phyloP scores from a whole-genome alignment of 2,888 invertebrate genomes.

The Stenolophus ochropezus region DNA sequence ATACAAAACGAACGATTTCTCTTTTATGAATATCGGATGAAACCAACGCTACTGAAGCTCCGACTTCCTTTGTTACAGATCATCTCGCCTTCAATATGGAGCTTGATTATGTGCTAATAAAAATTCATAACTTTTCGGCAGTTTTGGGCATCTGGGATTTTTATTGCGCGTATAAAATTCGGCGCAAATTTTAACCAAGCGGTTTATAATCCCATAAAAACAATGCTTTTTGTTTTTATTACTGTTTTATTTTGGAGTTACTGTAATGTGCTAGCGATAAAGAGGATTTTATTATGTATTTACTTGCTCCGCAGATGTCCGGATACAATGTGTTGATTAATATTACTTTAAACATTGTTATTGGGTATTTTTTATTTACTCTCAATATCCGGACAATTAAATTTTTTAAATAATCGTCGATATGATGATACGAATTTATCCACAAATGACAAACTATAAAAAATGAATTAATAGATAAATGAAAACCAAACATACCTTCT shows the following conservation, averaged over 20 bases:
- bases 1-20: not conserved
- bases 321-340: not conserved
- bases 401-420: too few relatives aligned
- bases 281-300: slow-evolving; percentile 45
- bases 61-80: not conserved
- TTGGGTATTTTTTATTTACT: not conserved
- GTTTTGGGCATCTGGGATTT: slow-evolving; percentile 37
- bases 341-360: not conserved
- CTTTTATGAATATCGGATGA: not conserved
- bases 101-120: slow-evolving; percentile 48
- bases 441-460: too few relatives aligned
- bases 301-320: not conserved
- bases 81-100: slow-evolving; percentile 32
- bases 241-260: slow-evolving; percentile 48
- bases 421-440: too few relatives aligned
- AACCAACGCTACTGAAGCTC: not conserved
- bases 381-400: not conserved
- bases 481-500: too few relatives aligned
- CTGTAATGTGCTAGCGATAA: slow-evolving; percentile 37
- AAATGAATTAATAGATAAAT: too few relatives aligned
- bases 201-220: slow-evolving; percentile 57
- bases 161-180: slow-evolving; percentile 50
- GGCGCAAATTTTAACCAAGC: slow-evolving; percentile 48
- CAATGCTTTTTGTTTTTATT: slow-evolving; percentile 52
- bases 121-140: slow-evolving; percentile 45